These are phyloP conservation scores for Hydrolagus colliei DNA, from an alignment of 2,797 vertebrate genomes.

Conservation along the genomic window DNA sequence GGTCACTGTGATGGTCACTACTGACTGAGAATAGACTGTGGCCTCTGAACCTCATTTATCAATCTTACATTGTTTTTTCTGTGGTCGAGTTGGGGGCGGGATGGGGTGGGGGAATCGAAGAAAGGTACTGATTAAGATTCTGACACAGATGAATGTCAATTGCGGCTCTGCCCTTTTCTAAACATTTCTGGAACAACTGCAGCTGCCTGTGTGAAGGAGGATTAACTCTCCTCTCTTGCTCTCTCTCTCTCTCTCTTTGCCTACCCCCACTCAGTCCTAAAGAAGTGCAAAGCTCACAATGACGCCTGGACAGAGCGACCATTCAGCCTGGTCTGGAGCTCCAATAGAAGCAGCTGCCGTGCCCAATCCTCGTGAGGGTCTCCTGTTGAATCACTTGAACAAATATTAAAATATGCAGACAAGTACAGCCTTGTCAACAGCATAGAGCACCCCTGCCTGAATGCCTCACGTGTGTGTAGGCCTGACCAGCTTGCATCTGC, in stretches of 20 bases:
- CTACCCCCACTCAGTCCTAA: constrained; percentile 48
- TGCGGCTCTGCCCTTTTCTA: constrained; percentile 39
- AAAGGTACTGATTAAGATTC: constrained; percentile 41
- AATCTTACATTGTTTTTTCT: constrained; percentile 55
- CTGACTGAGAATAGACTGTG: constrained; percentile 48
- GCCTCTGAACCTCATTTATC: constrained; percentile 48
- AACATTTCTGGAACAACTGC: constrained; percentile 46
- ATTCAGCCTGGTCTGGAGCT: constrained; percentile 54
- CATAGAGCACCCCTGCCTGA: constrained; percentile 48
- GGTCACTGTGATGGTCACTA: constrained; percentile 36
- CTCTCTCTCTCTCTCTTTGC: not conserved
- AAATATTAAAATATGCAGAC: constrained; percentile 46
- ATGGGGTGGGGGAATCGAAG: constrained; percentile 41
- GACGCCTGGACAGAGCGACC: constrained; percentile 54
- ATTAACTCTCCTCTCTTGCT: constrained; percentile 55
- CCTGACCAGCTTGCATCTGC: constrained; percentile 41
- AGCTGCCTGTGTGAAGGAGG: constrained; percentile 60
- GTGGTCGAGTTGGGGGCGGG: constrained; percentile 45
- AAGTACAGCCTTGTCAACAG: constrained; percentile 44
- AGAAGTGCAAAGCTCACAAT: constrained; percentile 54
- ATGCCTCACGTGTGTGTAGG: constrained; percentile 44
- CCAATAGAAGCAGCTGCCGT: constrained; percentile 55
- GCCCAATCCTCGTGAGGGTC: constrained; percentile 43
- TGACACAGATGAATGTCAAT: constrained; percentile 49
- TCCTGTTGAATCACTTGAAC: constrained; percentile 49